phyloP scores from a whole-genome alignment of 1,140 invertebrate species.

The Colletes latitarsis region DNA sequence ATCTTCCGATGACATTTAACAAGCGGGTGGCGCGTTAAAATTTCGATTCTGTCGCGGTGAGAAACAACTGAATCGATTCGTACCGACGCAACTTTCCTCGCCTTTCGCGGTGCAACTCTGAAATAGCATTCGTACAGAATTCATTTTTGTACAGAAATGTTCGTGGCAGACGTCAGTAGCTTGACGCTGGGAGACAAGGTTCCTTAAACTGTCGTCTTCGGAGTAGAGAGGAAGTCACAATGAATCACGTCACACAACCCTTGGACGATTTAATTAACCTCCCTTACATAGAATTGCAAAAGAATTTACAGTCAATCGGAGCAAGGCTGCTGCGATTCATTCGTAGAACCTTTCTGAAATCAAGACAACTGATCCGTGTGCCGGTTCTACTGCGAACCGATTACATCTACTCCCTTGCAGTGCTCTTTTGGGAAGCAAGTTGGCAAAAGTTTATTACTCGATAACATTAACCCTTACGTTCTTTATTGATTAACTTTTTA shows the following conservation, averaged over 20 bases:
- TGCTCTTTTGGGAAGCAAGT: slow-evolving; percentile 39
- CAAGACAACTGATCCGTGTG: background rate
- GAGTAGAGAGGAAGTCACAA: background rate
- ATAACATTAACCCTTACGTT: no score
- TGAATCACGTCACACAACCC: slow-evolving; percentile 26
- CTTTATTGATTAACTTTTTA: no score
- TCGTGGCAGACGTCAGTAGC: background rate
- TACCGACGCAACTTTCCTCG: background rate
- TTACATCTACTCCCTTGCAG: background rate
- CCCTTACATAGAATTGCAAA: background rate
- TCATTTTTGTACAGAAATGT: background rate
- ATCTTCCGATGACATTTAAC: background rate
- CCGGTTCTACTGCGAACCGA: background rate
- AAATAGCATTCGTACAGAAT: background rate
- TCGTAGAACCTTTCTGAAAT: slow-evolving; percentile 3
- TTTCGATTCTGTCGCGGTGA: background rate
- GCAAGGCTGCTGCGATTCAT: background rate
- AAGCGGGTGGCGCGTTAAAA: no score
- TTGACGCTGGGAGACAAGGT: background rate
- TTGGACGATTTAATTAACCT: slow-evolving; percentile 24
- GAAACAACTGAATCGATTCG: background rate
- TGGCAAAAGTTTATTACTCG: background rate
- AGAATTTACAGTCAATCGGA: background rate
- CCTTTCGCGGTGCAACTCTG: background rate
- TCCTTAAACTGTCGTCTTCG: no score